A percentile compares a stretch with the other conserved stretches of the same genome.
These are phyloP conservation scores for Anagyrus pseudococci DNA, from an alignment of 2,888 invertebrate genomes.

Conservation along the genomic window DNA sequence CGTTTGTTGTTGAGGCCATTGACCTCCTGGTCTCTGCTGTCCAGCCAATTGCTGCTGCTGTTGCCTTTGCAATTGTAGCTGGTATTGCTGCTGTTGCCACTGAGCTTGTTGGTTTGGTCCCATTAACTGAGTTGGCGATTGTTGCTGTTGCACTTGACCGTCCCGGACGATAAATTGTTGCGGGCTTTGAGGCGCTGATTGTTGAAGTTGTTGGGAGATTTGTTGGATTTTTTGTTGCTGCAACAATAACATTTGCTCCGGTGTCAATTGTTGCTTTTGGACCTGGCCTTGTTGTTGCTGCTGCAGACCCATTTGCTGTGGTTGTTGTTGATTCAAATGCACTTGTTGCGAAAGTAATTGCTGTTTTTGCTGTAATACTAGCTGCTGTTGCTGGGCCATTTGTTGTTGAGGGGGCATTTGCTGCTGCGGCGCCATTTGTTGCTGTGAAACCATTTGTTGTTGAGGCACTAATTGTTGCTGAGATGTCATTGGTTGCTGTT, in stretches of 20 bases:
- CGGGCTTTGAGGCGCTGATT: conserved; percentile 56
- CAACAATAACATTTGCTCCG: conserved; percentile 64
- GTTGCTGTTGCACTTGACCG: conserved; percentile 57
- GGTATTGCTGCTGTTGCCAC: conserved; percentile 67
- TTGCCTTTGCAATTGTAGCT: conserved; percentile 64
- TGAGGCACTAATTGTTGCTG: conserved; percentile 45
- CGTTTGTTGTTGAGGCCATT: conserved; percentile 65
- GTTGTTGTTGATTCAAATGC: conserved; percentile 42
- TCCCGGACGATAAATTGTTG: conserved; percentile 62
- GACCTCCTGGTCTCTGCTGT: conserved; percentile 54
- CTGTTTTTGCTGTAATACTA: conserved; percentile 47
- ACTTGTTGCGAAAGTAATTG: conserved; percentile 43
- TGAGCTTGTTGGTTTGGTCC: conserved; percentile 61
- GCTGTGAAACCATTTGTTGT: conserved; percentile 41
- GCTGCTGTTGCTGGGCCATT: conserved; percentile 44
- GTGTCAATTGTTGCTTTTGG: conserved; percentile 57
- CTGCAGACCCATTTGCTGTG: conserved; percentile 47
- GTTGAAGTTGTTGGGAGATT: conserved; percentile 63
- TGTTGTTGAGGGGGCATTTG: conserved; percentile 50
- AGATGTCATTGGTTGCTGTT: conserved; percentile 42
- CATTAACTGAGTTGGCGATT: conserved; percentile 57
- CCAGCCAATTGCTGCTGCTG: conserved; percentile 57
- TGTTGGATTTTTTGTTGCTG: conserved; percentile 65
- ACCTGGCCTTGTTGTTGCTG: conserved; percentile 55
- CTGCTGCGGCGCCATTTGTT: conserved; percentile 44